A percentile compares a stretch with the other conserved stretches of the same genome.
Evolutionary conservation across 35 echinoderm and acorn worm species (phyloP).

Genomic region (Stichopus chloronotus): DNA sequence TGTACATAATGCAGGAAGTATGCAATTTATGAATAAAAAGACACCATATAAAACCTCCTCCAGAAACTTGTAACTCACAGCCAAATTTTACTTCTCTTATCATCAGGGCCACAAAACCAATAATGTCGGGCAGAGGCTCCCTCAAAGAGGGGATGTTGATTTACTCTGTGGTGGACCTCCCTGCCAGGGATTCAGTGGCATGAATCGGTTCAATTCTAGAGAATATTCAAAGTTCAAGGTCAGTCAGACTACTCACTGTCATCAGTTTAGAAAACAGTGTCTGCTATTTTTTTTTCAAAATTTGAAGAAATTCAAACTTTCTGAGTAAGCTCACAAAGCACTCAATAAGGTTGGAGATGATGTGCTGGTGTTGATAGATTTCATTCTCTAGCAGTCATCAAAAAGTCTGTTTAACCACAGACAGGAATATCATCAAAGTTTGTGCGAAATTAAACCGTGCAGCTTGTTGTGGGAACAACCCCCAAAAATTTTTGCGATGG

Average conservation of each 20-base stretch:
- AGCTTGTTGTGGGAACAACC: too few relatives aligned
- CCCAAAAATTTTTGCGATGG: too few relatives aligned
- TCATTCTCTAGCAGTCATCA: too few relatives aligned
- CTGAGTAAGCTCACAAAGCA: too few relatives aligned
- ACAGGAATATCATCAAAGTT: too few relatives aligned
- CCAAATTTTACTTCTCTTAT: neutral
- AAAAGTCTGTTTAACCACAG: too few relatives aligned
- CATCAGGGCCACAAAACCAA: conserved; percentile 87
- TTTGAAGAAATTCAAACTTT: too few relatives aligned
- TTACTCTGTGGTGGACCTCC: conserved; percentile 96
- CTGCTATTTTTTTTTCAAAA: too few relatives aligned
- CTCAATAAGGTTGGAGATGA: too few relatives aligned
- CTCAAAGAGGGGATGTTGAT: conserved; percentile 92
- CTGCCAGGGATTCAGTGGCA: conserved; percentile 98
- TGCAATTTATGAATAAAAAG: neutral
- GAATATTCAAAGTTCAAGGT: conserved; percentile 99
- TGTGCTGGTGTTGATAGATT: too few relatives aligned
- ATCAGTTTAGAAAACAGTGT: neutral
- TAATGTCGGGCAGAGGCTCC: conserved; percentile 83
- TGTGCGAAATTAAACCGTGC: too few relatives aligned
- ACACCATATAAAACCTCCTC: conserved; percentile 30
- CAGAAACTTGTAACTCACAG: neutral
- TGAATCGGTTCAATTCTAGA: conserved; percentile 99
- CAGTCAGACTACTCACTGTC: neutral
- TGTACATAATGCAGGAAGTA: neutral